A percentile compares a stretch with the other conserved stretches of the same genome.
Conservation (phyloP, 2,797 vertebrate genomes). For the Danionella dracula region DNA sequence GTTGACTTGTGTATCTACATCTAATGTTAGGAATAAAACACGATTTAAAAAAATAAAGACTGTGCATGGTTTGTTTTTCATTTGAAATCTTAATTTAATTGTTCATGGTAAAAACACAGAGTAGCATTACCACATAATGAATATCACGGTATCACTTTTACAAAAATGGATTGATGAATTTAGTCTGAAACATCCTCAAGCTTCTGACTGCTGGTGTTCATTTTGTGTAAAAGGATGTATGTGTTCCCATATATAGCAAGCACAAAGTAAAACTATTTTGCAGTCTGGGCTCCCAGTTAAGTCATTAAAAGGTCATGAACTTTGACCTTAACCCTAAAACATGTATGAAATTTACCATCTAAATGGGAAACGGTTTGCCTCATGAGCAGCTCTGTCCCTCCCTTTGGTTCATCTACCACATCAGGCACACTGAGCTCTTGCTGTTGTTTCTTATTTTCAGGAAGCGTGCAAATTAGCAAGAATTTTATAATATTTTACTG, state of each 20-base stretch:
- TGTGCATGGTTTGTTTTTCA: not conserved
- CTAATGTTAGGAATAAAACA: conserved; percentile 78
- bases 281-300: not conserved
- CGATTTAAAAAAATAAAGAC: conserved; percentile 61
- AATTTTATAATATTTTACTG: too few relatives aligned
- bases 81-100: too few relatives aligned
- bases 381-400: not conserved
- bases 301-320: conserved; percentile 1
- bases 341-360: not conserved
- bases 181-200: too few relatives aligned
- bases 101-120: too few relatives aligned
- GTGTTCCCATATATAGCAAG: not conserved
- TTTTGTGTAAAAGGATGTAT: not conserved
- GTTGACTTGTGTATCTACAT: conserved; percentile 79
- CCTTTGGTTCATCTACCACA: not conserved
- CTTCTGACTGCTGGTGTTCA: not conserved
- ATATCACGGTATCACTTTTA: too few relatives aligned
- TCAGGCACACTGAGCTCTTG: not conserved
- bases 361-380: not conserved
- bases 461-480: too few relatives aligned
- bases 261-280: not conserved
- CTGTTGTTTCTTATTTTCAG: too few relatives aligned
- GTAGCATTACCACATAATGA: too few relatives aligned
- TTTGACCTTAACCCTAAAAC: conserved; percentile 6
- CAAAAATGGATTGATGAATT: too few relatives aligned